A percentile compares a stretch with the other conserved stretches of the same genome.
Evolutionary conservation across 2,113 vertebrate genomes (phyloP).

Genomic region (Tursiops truncatus): DNA sequence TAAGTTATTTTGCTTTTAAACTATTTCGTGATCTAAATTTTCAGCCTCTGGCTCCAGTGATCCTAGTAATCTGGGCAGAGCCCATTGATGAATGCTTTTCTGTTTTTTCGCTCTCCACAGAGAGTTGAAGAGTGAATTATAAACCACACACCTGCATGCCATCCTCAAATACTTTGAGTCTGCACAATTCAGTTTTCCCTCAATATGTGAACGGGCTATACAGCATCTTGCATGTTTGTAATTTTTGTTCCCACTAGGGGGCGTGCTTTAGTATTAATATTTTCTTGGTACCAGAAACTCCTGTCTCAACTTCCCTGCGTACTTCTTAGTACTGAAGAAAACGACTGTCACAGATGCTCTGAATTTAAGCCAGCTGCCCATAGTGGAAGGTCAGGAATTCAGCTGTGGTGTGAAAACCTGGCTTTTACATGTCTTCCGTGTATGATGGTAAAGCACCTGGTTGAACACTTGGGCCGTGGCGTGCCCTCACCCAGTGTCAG

Average conservation of each 20-base stretch:
- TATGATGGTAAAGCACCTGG: rapidly evolving
- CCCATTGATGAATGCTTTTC: not conserved
- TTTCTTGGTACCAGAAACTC: not conserved
- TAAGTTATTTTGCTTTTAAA: not conserved
- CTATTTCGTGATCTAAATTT: not conserved
- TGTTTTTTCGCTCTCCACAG: not conserved
- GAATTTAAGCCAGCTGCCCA: not conserved
- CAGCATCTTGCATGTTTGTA: not conserved
- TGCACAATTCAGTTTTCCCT: not conserved
- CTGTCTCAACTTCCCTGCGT: rapidly evolving
- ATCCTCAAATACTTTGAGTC: not conserved
- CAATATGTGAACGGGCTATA: rapidly evolving
- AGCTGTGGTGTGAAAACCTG: not conserved
- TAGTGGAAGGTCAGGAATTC: not conserved
- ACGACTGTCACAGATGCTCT: not conserved
- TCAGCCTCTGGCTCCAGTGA: not conserved
- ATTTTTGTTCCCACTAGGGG: conserved; percentile 44
- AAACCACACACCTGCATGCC: not conserved
- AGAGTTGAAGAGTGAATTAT: not conserved
- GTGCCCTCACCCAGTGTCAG: rapidly evolving
- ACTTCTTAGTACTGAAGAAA: not conserved
- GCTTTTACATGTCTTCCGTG: not conserved
- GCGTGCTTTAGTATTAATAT: not conserved
- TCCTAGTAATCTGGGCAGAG: not conserved
- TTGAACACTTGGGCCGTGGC: not conserved